Evolutionary conservation across 2,797 vertebrate genomes (phyloP), one percentile per base, ranked within the genome.

Genomic region (Threskiornis aethiopicus): DNA sequence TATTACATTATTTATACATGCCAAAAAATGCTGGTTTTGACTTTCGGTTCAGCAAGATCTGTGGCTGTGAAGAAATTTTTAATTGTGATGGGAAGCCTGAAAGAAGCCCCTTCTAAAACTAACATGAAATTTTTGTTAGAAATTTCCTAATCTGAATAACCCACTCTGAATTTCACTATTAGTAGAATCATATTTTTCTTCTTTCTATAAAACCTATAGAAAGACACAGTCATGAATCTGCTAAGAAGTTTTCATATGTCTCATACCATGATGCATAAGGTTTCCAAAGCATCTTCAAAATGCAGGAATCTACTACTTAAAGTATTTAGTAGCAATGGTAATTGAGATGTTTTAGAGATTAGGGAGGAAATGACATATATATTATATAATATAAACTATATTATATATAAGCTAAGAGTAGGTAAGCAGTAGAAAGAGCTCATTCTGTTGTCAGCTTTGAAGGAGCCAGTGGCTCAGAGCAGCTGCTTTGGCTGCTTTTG

Each of bases 401-500:
- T 59, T 52, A 21, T 19, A 42, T 22, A 13, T 37, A 87, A 87
- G 5, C 14, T 37, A 83, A 25, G 31, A 65, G 20, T 59, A 47
- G 58, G 42, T 21, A 89, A 94, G 49, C 20, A 54, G 29, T 21
- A 75, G 37, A 81, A 91, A 39, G 28, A 3, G 2, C 54, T 96
- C 18, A 9, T 42, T 86, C 26, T 84, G 29, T 70, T 51, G 49
- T 67, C 71, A 39, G 21, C 67, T 84, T 76, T 73, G 57, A 92
- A 94, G 55, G 33, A 87, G 12, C 33, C 64, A 64, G 76, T 46
- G 87, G 33, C 54, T 88, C 49, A 83, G 37, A 86, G 80, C 72
- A 97, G 78, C 79, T 86, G 71, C 52, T 92, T 87, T 70, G 61
- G 20, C 79, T 65, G 76, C 83, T 91, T 96, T 82, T 92, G 64